Conservation (phyloP, 2,113 vertebrate genomes). For the Ornithorhynchus anatinus region DNA sequence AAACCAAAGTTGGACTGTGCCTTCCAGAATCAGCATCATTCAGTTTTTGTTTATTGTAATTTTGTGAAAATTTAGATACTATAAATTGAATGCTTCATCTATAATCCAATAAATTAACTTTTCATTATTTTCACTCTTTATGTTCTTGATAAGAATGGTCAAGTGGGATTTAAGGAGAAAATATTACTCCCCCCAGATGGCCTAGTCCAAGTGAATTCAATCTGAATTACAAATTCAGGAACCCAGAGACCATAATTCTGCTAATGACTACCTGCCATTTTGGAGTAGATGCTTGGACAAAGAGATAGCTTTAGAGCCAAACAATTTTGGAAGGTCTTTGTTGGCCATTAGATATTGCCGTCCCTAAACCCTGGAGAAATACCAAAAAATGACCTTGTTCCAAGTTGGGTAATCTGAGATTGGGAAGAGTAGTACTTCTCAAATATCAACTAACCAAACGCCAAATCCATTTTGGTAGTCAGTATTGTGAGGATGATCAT, state of each 20-base stretch:
- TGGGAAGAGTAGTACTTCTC: slow-evolving; percentile 45
- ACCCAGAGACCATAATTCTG: neutral
- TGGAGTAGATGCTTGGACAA: slow-evolving; percentile 19
- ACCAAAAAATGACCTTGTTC: slow-evolving; percentile 25
- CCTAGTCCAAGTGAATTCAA: neutral
- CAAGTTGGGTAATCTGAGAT: slow-evolving; percentile 14
- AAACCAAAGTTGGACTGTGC: neutral
- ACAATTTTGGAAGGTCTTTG: slow-evolving; percentile 25
- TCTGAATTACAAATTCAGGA: slow-evolving; percentile 9
- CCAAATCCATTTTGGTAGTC: slow-evolving; percentile 39
- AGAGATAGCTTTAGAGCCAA: slow-evolving; percentile 5
- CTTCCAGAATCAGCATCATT: neutral
- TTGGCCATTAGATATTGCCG: slow-evolving; percentile 33
- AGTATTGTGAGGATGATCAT: neutral
- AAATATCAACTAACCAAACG: slow-evolving; percentile 43
- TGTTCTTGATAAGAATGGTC: no score
- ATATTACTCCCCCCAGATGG: slow-evolving; percentile 15
- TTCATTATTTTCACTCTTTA: no score
- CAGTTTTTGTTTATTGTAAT: neutral
- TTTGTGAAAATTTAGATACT: no score
- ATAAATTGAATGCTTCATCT: no score
- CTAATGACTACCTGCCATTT: slow-evolving; percentile 5
- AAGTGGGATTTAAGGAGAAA: neutral
- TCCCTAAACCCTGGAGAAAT: slow-evolving; percentile 37
- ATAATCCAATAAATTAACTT: no score